These are phyloP conservation scores for Desoria tigrina DNA, from an alignment of 2,888 invertebrate species.

Conservation along the genomic window DNA sequence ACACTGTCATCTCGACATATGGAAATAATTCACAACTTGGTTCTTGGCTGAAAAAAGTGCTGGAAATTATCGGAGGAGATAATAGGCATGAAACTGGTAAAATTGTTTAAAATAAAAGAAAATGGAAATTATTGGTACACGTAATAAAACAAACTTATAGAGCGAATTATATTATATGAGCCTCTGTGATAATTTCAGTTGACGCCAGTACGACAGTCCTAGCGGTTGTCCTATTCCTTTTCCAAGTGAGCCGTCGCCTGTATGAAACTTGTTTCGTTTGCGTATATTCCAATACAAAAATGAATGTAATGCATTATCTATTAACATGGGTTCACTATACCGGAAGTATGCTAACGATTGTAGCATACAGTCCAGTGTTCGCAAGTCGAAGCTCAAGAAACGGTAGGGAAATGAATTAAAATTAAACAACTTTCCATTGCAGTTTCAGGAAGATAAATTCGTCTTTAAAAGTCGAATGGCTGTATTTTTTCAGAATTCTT, in stretches of 20 bases:
- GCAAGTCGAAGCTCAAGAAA: neutral
- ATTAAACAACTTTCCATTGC: no score
- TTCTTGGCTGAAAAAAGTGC: conserved; percentile 41
- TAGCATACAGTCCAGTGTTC: neutral
- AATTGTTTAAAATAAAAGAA: neutral
- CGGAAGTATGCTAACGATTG: conserved; percentile 4
- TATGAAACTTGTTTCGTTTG: conserved; percentile 80
- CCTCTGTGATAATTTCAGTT: conserved; percentile 28
- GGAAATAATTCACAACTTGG: conserved; percentile 59
- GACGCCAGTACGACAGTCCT: conserved; percentile 24
- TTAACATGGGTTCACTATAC: conserved; percentile 75
- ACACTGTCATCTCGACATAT: conserved; percentile 61
- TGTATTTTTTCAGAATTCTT: neutral
- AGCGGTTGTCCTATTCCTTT: conserved; percentile 18
- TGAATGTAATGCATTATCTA: conserved; percentile 76
- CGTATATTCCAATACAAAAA: conserved; percentile 76
- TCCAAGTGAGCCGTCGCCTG: conserved; percentile 66
- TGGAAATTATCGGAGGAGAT: neutral
- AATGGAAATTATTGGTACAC: no score
- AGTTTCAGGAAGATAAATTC: no score
- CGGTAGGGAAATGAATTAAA: no score
- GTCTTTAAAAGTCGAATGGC: no score
- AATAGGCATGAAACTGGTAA: neutral
- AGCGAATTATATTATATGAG: no score
- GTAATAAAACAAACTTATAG: no score